Evolutionary conservation across 1,140 invertebrate genomes (phyloP).

Genomic region (Acyrthosiphon pisum): DNA sequence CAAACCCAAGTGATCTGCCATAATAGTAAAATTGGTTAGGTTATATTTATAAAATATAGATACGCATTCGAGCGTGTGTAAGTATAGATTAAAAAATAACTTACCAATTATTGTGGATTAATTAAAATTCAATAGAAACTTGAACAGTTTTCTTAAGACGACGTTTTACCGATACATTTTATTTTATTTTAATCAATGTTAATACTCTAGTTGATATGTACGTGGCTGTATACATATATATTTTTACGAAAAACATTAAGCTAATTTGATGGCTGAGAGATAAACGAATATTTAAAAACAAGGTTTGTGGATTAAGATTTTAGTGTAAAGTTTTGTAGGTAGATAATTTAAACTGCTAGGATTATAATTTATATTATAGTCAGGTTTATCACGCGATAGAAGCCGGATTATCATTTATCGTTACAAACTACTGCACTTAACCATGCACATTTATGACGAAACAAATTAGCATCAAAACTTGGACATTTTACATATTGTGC

Average conservation of each 20-base stretch:
- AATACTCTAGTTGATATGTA: background rate
- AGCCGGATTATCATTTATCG: background rate
- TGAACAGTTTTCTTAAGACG: background rate
- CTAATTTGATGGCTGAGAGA: background rate
- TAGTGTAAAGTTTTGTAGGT: background rate
- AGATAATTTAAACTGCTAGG: background rate
- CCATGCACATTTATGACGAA: background rate
- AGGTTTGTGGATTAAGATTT: conserved; percentile 1
- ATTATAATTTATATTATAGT: background rate
- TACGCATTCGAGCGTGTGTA: background rate
- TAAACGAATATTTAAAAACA: background rate
- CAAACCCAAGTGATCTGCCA: background rate
- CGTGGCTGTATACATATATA: background rate
- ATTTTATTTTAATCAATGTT: background rate
- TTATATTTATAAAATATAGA: background rate
- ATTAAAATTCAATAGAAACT: background rate
- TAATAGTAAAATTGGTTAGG: background rate
- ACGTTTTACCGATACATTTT: background rate
- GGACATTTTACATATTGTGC: background rate
- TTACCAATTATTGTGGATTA: conserved; percentile 2
- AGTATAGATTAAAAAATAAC: background rate
- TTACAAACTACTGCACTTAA: background rate
- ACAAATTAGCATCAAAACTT: background rate
- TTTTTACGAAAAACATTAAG: background rate
- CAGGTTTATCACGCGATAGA: background rate